Conservation (phyloP, 2,888 invertebrate genomes). For the Eristalis tenax region DNA sequence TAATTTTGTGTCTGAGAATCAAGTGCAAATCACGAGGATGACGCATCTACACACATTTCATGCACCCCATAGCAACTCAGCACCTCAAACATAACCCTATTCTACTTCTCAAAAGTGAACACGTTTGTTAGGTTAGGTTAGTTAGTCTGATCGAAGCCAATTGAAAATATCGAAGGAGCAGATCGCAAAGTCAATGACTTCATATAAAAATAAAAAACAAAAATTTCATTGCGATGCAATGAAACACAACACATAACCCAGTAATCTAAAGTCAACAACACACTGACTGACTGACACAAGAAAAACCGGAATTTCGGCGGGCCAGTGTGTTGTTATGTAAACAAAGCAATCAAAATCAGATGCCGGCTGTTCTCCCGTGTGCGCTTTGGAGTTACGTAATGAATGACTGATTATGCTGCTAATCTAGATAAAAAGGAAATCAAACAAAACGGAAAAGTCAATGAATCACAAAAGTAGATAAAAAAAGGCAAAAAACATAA, state of each 20-base stretch:
- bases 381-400: constrained; percentile 25
- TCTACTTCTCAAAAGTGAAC: neutral
- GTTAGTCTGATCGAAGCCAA: neutral
- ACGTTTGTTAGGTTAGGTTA: neutral
- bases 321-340: neutral
- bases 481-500: constrained; percentile 65
- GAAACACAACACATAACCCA: neutral
- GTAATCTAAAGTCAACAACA: neutral
- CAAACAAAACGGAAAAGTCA: constrained; percentile 5
- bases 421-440: constrained; percentile 18
- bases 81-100: neutral
- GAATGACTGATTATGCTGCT: constrained; percentile 50
- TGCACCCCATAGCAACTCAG: neutral
- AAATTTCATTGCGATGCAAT: neutral
- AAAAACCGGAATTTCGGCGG: neutral
- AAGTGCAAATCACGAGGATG: no score
- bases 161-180: neutral
- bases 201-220: neutral
- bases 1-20: no score
- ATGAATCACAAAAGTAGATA: constrained; percentile 23
- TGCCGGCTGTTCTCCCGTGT: constrained; percentile 24
- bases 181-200: neutral
- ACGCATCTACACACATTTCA: no score
- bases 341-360: neutral
- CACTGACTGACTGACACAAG: neutral